A percentile compares a stretch with the other conserved stretches of the same genome.
Evolutionary conservation across 2,113 vertebrate genomes (phyloP).

Genomic region (Progne subis): DNA sequence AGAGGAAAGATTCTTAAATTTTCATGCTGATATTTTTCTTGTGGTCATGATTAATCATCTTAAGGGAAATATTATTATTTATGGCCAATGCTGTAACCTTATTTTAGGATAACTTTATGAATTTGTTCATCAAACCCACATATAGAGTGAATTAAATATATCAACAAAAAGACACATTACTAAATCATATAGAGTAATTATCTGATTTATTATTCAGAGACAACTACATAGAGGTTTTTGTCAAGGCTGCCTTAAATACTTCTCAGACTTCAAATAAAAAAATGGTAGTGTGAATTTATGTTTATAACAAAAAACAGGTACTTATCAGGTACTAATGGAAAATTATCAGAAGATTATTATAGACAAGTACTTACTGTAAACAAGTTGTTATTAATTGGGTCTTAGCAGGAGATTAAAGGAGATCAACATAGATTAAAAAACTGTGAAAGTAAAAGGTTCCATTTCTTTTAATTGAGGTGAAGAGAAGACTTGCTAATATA

Average conservation of each 20-base stretch:
- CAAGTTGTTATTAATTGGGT: neutral
- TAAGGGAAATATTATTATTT: neutral
- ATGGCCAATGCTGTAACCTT: neutral
- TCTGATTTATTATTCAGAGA: neutral
- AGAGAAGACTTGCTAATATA: neutral
- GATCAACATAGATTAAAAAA: neutral
- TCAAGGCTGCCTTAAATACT: neutral
- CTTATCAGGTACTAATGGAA: neutral
- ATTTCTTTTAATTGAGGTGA: neutral
- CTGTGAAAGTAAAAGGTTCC: neutral
- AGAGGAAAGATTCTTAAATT: neutral
- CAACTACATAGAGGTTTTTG: neutral
- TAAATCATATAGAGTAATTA: neutral
- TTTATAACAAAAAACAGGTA: neutral
- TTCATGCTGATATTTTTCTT: neutral
- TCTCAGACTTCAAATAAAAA: neutral
- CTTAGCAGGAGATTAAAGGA: neutral
- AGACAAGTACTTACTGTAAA: neutral
- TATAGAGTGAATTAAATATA: neutral
- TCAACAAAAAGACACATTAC: neutral
- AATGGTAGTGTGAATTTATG: neutral
- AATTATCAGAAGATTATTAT: neutral
- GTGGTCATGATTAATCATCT: neutral
- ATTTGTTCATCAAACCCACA: neutral
- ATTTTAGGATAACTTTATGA: neutral